Evolutionary conservation across 2,113 vertebrate genomes (phyloP), one percentile per base, ranked within the genome.

Genomic region (Nyctereutes procyonoides): DNA sequence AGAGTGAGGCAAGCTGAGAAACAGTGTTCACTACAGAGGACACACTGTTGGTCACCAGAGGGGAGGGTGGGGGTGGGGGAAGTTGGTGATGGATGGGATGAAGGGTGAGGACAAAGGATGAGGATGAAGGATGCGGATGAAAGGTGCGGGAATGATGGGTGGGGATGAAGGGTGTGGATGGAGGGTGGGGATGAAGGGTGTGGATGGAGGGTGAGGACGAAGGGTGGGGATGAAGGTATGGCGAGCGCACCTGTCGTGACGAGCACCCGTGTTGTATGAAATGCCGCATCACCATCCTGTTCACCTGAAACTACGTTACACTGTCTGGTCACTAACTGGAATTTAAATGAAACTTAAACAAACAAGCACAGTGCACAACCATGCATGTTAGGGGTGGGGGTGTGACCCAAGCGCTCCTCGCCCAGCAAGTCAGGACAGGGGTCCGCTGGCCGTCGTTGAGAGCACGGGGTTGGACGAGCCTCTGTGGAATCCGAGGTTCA

Each of bases 11-110:
- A 77, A 77, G 30, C 74, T 26, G 30, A 51, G 74, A 16, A 16
- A 77, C 26, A 77, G 65, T 16, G 43, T 30, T 51, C 3, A 51
- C 26, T 51, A 30, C 74, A 51, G 43, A 77, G 26, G 22, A 4
- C 14, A 30, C 48, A 51, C 24, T 28, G 73, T 24, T 26, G 26
- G 8, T 77, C 38, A 9, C 43, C 26, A 2, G 14, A 26, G 43
- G 14, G 43, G 8, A 26, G 43, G 13, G 71, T 1, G 3, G 8
- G 24, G 20, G 6, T 22, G 20, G 14, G 2, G 1, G 43, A 16
- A 15, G 14, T 15, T 8, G 43, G 43, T 43, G 43, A 43, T 43
- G 24, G 73, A 48, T 7, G 24, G 20, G 73, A 4, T 48, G 71
- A 43, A 26, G 71, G 38, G 43, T 43, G 43, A 6, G 7, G 43